A percentile compares a stretch with the other conserved stretches of the same genome.
Conservation (phyloP, 1,140 invertebrate genomes). For the Meloidogyne chitwoodi region DNA sequence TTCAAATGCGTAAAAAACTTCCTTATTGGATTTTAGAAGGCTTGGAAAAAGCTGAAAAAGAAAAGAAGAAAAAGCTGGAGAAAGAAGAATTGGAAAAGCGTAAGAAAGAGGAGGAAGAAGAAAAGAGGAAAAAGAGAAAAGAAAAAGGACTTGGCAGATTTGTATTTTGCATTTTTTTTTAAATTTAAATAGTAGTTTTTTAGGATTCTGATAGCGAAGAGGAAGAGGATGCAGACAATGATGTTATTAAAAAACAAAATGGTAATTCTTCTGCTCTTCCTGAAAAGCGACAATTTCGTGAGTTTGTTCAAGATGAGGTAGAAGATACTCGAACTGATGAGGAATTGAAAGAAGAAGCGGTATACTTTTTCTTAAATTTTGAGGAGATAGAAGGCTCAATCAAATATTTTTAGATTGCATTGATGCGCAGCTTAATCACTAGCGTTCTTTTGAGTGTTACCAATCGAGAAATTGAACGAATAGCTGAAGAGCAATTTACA, state of each 20-base stretch:
- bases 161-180: neutral
- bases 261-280: conserved; percentile 11
- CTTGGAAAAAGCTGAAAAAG: conserved; percentile 91
- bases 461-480: conserved; percentile 32
- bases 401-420: neutral
- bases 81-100: conserved; percentile 60
- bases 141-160: conserved; percentile 45
- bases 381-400: neutral
- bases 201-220: conserved; percentile 35
- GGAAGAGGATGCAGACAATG: conserved; percentile 26
- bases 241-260: conserved; percentile 25
- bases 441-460: conserved; percentile 35
- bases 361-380: conserved; percentile 1
- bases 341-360: conserved; percentile 36
- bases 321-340: conserved; percentile 44
- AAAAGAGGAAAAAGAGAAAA: conserved; percentile 25
- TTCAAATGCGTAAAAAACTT: conserved; percentile 79
- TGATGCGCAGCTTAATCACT: conserved; percentile 40
- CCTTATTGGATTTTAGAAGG: conserved; percentile 93
- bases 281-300: conserved; percentile 23
- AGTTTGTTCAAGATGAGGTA: conserved; percentile 36
- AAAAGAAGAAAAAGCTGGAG: conserved; percentile 83
- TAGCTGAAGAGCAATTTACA: conserved; percentile 19
- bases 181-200: conserved; percentile 17
- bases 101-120: conserved; percentile 35